Evolutionary conservation across 2,113 vertebrate genomes (phyloP), one percentile per base, ranked within the genome.

Genomic region (Caracal caracal): DNA sequence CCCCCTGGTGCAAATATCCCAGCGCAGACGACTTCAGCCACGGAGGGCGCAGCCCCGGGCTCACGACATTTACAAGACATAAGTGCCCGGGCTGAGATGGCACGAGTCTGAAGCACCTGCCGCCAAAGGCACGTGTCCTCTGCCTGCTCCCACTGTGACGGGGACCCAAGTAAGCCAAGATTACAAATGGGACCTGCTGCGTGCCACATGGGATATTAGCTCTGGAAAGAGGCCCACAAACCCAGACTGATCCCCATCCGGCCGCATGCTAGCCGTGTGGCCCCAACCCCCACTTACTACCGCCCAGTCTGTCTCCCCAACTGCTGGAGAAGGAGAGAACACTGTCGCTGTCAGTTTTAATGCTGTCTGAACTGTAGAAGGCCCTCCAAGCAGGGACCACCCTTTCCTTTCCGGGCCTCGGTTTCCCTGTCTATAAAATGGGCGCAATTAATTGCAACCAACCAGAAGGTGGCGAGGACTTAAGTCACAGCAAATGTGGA

Each of bases 151-250:
- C 56, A 22, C 53, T 6, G 53, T 6, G 53, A 43, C 19, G 53
- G 53, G 53, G 19, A 20, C 53, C 17, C 53, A 20, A 6, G 63
- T 0, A 20, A 70, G 35, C 33, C 65, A 43, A 56, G 59, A n/a
- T 0, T 4, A 3, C 13, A n/a, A 87, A 40, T 1, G 5, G 53
- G 61, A 51, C 20, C n/a, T 4, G 6, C 3, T 3, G 4, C 1
- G 19, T 2, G 26, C 24, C 22, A 4, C 56, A 33, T 0, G 6
- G 37, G 47, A 49, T 5, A 6, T 10, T 10, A 82, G 40, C 61
- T 19, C 15, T 0, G 68, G 7, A 35, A 51, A 51, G n/a, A 8
- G 24, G 68, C 16, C 40, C 61, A 11, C 61, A 12, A 88, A 19
- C 78, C 37, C 19, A 80, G 15, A 37, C 0, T 30, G 71, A 43